Base-by-base conservation (phyloP, 2,888 invertebrate genomes). In the Agriopis aurantiaria region DNA sequence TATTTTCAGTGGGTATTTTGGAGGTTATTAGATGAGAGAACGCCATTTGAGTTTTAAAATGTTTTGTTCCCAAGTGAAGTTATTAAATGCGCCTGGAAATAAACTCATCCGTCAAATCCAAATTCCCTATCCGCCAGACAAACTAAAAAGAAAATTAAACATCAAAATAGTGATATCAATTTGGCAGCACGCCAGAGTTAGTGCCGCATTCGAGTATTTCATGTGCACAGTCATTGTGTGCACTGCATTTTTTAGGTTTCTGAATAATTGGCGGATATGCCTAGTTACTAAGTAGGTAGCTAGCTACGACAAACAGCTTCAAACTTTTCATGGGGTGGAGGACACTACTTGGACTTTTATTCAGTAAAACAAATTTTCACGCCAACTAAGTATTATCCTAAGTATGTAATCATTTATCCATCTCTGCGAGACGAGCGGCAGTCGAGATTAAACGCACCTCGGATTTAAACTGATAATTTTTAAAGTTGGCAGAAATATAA, bases 161-260 rank as follows among this genome's bases (percentile, higher is more conserved):
- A 72, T 73, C 72, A 73, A 68, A 74, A 71, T 63, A 57, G 60
- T 68, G 65, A 75, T 69, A 75, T 73, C 68, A 68, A 72, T 75
- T 75, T 77, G 77, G 77, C 74, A 0, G 10, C 7, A 40, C 48
- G 71, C 77, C 77, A 77, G 58, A 40, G n/a, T 11, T 14, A 17
- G n/a, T 48, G 43, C 73, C 69, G 74, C 74, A 73, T 62, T 63
- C 62, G 63, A 58, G 60, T 72, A 69, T 68, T 72, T 68, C 59
- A 73, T 64, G 43, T 67, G n/a, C 43, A 7, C 48, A n/a, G n/a
- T n/a, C n/a, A n/a, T n/a, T n/a, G n/a, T n/a, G n/a, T n/a, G n/a
- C 43, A 7, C 48, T 65, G 55, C 52, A 63, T 10, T 63, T 63
- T 51, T 45, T n/a, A 14, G 14, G 17, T 45, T 14, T 45, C 40